A percentile compares a stretch with the other conserved stretches of the same genome.
Evolutionary conservation across 2,113 vertebrate species (phyloP).

Genomic region (Phalacrocorax aristotelis): DNA sequence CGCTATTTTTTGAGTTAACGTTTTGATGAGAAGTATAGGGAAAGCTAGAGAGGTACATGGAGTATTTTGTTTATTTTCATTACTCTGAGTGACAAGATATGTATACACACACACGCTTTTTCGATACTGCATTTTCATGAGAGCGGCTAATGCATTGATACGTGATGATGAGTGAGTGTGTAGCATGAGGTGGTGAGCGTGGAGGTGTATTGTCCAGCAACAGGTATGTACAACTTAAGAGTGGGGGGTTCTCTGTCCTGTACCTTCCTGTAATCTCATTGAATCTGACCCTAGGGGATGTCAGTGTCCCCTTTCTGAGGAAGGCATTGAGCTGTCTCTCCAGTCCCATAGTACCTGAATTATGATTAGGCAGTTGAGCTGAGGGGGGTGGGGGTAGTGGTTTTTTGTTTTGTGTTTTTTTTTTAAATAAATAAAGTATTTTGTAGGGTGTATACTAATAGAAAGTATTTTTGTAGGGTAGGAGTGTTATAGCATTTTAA

Average conservation of each 20-base stretch:
- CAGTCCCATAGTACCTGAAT: background rate
- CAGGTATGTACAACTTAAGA: background rate
- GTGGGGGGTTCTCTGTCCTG: background rate
- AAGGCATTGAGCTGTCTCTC: background rate
- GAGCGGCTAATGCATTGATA: background rate
- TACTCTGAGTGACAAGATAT: background rate
- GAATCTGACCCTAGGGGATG: background rate
- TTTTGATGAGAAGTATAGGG: background rate
- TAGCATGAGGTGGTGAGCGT: background rate
- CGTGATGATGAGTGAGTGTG: background rate
- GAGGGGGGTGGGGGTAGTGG: no score
- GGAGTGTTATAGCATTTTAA: background rate
- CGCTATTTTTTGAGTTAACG: accelerated
- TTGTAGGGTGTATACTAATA: no score
- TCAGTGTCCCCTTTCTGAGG: background rate
- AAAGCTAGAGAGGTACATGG: background rate
- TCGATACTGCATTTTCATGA: background rate
- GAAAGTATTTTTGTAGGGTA: background rate
- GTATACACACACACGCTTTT: background rate
- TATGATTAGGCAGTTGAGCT: background rate
- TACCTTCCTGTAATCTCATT: background rate
- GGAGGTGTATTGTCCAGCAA: background rate
- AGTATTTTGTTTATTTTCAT: background rate
- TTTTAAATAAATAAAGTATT: background rate
- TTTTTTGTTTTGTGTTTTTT: background rate